Evolutionary conservation across 2,888 invertebrate species (phyloP).

Genomic region (Apodemia duryi): DNA sequence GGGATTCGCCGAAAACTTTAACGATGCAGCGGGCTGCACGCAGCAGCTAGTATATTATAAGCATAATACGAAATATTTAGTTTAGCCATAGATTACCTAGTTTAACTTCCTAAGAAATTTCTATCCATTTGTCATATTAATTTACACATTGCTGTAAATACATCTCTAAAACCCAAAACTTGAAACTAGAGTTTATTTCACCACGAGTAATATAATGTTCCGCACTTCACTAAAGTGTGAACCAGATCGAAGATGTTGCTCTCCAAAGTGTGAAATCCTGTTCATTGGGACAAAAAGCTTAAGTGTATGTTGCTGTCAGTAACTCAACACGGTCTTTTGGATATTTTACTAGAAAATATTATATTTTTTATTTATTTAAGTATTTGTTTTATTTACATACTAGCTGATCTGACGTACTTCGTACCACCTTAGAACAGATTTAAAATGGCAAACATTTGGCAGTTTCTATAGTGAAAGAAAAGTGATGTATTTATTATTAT

Average conservation of each 20-base stretch:
- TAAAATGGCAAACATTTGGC: too few species aligned
- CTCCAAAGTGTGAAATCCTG: conserved; percentile 56
- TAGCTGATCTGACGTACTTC: too few species aligned
- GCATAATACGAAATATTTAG: too few species aligned
- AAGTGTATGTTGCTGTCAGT: conserved; percentile 31
- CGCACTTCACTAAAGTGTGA: conserved; percentile 33
- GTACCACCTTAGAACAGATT: too few species aligned
- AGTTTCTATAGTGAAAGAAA: too few species aligned
- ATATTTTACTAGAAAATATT: not conserved
- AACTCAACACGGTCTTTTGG: conserved; percentile 10
- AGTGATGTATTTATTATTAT: too few species aligned
- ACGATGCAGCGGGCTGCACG: too few species aligned
- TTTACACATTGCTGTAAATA: conserved; percentile 17
- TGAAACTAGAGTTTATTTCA: conserved; percentile 18
- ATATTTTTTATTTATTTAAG: too few species aligned
- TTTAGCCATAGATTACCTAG: too few species aligned
- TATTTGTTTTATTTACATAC: too few species aligned
- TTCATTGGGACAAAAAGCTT: conserved; percentile 46
- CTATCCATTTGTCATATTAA: not conserved
- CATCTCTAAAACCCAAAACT: not conserved
- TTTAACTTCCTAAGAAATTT: not conserved
- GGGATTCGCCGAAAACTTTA: too few species aligned
- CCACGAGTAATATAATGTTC: not conserved
- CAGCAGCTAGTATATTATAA: too few species aligned
- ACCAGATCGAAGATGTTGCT: conserved; percentile 44